phyloP scores from a whole-genome alignment of 2,113 vertebrate species.

The Pelvicachromis taeniatus region DNA sequence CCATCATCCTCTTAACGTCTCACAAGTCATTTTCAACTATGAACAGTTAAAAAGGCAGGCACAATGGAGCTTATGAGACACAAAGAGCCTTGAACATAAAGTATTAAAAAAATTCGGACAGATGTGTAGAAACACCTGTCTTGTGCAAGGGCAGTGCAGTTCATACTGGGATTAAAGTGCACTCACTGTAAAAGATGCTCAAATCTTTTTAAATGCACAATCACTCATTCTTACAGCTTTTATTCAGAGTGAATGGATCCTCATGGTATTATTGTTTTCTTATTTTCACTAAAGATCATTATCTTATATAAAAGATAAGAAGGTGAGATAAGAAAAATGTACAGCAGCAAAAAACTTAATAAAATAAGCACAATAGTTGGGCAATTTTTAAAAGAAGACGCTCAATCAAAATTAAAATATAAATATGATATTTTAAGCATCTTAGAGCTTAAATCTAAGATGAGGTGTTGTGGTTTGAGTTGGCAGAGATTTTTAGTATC shows the following conservation, averaged over 20 bases:
- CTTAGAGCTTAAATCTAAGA: not conserved
- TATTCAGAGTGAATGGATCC: not conserved
- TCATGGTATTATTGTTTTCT: not conserved
- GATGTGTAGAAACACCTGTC: not conserved
- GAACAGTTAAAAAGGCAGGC: not conserved
- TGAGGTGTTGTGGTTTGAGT: not conserved
- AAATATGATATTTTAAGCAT: not conserved
- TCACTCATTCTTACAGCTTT: not conserved
- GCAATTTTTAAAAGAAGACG: no score
- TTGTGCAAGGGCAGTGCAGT: not conserved
- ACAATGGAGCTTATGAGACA: not conserved
- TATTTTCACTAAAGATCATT: not conserved
- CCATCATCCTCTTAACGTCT: constrained; percentile 18
- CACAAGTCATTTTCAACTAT: not conserved
- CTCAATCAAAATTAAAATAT: not conserved
- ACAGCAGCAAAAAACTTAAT: not conserved
- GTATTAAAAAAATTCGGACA: not conserved
- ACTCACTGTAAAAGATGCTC: not conserved
- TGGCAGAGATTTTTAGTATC: not conserved
- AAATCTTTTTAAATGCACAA: not conserved
- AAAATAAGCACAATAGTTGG: not conserved
- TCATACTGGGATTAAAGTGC: not conserved
- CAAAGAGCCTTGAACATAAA: not conserved
- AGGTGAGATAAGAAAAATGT: not conserved
- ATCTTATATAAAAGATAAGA: not conserved